Evolutionary conservation across 2,888 invertebrate genomes (phyloP).

Genomic region (Diarsia dahlii): DNA sequence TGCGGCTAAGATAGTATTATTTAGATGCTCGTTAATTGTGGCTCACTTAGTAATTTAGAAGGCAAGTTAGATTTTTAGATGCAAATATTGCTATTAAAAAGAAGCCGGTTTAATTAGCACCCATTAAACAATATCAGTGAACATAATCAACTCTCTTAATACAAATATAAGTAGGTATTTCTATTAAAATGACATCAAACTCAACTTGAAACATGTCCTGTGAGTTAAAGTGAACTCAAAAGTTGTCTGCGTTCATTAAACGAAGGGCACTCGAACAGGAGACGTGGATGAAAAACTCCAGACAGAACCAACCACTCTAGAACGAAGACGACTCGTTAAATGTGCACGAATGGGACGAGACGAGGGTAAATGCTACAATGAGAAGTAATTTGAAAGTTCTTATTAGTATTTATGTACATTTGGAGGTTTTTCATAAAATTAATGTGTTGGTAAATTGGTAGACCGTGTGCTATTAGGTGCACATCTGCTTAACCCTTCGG

Average conservation of each 20-base stretch:
- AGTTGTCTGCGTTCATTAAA: conserved; percentile 64
- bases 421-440: neutral
- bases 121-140: neutral
- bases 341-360: conserved; percentile 29
- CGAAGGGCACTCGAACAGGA: conserved; percentile 58
- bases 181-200: conserved; percentile 25
- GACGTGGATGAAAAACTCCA: conserved; percentile 57
- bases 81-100: no score
- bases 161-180: conserved; percentile 11
- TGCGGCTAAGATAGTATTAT: no score
- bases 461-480: neutral
- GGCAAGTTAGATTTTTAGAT: no score
- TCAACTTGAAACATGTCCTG: conserved; percentile 36
- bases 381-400: conserved; percentile 22
- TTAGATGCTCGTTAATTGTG: no score
- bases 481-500: neutral
- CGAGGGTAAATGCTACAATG: conserved; percentile 45
- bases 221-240: conserved; percentile 51
- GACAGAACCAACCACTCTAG: conserved; percentile 47
- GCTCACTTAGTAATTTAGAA: no score
- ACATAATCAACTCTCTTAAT: neutral
- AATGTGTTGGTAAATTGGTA: no score
- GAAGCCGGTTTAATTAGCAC: no score
- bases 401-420: neutral
- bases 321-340: conserved; percentile 50